Base-by-base conservation (phyloP, 2,797 vertebrate species). In the Chiloscyllium punctatum region DNA sequence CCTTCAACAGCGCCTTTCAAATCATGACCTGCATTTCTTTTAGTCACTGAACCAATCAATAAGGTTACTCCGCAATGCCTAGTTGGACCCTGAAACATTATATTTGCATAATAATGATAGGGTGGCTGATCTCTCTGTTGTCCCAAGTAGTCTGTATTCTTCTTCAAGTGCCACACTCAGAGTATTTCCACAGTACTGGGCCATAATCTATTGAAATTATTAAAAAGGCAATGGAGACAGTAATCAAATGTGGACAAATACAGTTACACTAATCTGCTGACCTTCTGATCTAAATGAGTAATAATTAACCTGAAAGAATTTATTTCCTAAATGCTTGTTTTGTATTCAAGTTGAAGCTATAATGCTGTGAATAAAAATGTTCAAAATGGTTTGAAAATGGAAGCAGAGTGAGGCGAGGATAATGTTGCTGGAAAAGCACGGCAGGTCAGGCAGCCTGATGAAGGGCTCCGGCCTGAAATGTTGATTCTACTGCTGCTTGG, bases 181-280 rank as follows among this genome's bases (percentile, higher is more conserved):
- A 94, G 16, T 3, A 27, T 27, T 74, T 33, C 72, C 71, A 74
- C 51, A 33, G 33, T 15, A 77, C 25, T 74, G 18, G 66, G 18
- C 66, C 27, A 42, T 66, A 62, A 92, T 68, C 33, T 91, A 16
- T 0, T 66, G 57, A n/a, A 92, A 7, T 68, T 6, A 92, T 92
- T 33, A 69, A 71, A 53, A 72, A 95, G 74, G 13, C 30, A 77
- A 33, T 57, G 94, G 53, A 77, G 71, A 71, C 48, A 95, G 3
- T 77, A 53, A 51, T 48, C 48, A 57, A 95, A 77, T 48, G 30
- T 33, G 42, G 71, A 57, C 77, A 51, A 72, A 6, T 94, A 51
- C 23, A 51, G 72, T 95, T 95, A 71, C 48, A 95, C 77, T 95
- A 95, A 94, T 48, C 48, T 95, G 42, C 94, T 95, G 48, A 33